Conservation (phyloP, 2,113 vertebrate genomes). For the Erythrocebus patas region DNA sequence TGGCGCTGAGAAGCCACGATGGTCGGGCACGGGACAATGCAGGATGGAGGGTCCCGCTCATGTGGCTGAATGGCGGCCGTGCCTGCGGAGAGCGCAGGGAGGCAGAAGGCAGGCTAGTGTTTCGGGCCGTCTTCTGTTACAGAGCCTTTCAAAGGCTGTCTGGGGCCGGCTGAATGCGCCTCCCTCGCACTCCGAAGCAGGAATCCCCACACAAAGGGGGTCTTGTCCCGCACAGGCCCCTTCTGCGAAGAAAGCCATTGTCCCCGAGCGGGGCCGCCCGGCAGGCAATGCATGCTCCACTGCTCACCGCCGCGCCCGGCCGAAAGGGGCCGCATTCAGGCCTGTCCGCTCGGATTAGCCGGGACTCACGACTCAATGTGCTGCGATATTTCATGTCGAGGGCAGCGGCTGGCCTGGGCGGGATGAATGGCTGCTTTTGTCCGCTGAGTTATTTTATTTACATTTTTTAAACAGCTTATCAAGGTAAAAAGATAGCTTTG, state of each 20-base stretch:
- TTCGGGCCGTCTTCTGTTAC: constrained; percentile 84
- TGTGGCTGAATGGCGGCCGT: constrained; percentile 78
- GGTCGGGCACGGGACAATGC: constrained; percentile 61
- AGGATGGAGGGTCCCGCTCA: constrained; percentile 76
- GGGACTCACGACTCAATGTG: constrained; percentile 83
- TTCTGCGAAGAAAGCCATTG: constrained; percentile 83
- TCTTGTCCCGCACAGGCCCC: constrained; percentile 85
- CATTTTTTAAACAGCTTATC: constrained; percentile 87
- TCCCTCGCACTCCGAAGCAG: constrained; percentile 78
- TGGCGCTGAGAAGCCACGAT: constrained; percentile 37
- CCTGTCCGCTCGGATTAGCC: constrained; percentile 86
- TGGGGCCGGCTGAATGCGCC: constrained; percentile 82
- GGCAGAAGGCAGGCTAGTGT: constrained; percentile 83
- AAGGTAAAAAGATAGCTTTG: constrained; percentile 85
- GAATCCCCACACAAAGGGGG: constrained; percentile 83
- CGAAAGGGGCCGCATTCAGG: constrained; percentile 82
- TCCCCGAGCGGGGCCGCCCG: constrained; percentile 83
- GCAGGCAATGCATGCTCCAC: constrained; percentile 85
- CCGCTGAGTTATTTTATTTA: constrained; percentile 85
- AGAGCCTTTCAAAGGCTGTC: constrained; percentile 86
- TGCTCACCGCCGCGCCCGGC: constrained; percentile 79
- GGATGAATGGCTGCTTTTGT: constrained; percentile 86
- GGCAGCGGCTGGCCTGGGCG: constrained; percentile 79
- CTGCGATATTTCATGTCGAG: constrained; percentile 83
- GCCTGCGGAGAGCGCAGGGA: constrained; percentile 75